Evolutionary conservation across 2,113 vertebrate genomes (phyloP).

Genomic region (Pseudonaja textilis): DNA sequence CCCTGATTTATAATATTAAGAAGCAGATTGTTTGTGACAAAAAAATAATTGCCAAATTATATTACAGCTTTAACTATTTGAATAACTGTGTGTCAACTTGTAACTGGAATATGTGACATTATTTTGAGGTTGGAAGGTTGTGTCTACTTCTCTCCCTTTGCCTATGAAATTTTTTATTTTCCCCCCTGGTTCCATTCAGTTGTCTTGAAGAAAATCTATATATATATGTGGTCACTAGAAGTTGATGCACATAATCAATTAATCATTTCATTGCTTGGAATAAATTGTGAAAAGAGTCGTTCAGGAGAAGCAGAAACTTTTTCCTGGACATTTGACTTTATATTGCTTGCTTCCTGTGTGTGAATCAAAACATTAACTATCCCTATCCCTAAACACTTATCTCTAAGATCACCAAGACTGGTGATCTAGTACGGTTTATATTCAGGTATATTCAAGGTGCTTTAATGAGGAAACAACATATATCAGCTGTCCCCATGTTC

Average conservation of each 20-base stretch:
- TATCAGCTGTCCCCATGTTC: background rate
- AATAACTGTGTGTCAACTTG: background rate
- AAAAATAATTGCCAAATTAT: background rate
- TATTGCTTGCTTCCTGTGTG: background rate
- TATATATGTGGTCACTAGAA: background rate
- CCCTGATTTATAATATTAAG: background rate
- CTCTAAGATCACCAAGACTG: background rate
- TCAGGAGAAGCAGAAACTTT: slow-evolving; percentile 1
- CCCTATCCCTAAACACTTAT: too few species aligned
- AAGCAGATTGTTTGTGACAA: background rate
- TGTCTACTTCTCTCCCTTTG: background rate
- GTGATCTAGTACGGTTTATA: background rate
- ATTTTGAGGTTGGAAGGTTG: background rate
- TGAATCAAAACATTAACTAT: background rate
- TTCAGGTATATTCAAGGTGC: background rate
- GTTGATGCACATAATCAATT: background rate
- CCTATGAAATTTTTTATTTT: background rate
- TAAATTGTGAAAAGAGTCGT: background rate
- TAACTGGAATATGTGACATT: background rate
- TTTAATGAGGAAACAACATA: background rate
- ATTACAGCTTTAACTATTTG: background rate
- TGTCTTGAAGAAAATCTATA: background rate
- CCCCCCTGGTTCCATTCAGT: background rate
- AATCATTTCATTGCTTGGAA: background rate
- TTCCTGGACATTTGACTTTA: background rate